Evolutionary conservation across 2,888 invertebrate genomes (phyloP), one percentile per base, ranked within the genome.

Genomic region (Pantelozetes paolii): DNA sequence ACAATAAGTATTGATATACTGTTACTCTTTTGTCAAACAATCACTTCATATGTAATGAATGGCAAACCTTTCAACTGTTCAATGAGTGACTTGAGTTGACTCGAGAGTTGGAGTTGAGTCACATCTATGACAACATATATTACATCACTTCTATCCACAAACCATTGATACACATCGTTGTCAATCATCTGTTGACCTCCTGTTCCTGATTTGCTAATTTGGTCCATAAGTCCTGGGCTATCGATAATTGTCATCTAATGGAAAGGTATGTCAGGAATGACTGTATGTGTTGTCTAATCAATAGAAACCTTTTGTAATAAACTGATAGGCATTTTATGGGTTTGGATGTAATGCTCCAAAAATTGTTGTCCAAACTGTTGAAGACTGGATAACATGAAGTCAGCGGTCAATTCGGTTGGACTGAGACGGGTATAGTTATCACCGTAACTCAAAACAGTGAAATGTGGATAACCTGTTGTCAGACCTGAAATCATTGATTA

Each of bases 351-450:
- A n/a, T 76, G 64, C 75, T 81, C 93, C 80, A 94, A 89, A 80
- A 95, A 86, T 71, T 93, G 94, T 85, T 94, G 91, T 18, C 96
- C 96, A 82, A 95, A 96, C 83, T 94, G 94, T 82, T 95, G 95
- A 72, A 96, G 85, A 5, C 94, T 92, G 1, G 93, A 90, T 83
- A 95, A 95, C 28, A 93, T 92, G 87, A 92, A 93, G 81, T 95
- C 94, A 28, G 94, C 93, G n/a, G 94, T 92, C 78, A 96, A 84
- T 83, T 95, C 94, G 23, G 94, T 93, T 28, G 95, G 95, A 81
- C 94, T 77, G 15, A 78, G 62, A 32, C 74, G 64, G 11, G 74
- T 76, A 13, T 70, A 74, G 36, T 76, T 74, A 78, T 92, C 89
- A 72, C 94, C 94, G 82, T 92, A 87, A 89, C 91, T 92, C 78